Percentiles rank a stretch among this genome's conserved stretches.
Evolutionary conservation across 2,888 invertebrate species (phyloP).

Genomic region (Homarus gammarus): DNA sequence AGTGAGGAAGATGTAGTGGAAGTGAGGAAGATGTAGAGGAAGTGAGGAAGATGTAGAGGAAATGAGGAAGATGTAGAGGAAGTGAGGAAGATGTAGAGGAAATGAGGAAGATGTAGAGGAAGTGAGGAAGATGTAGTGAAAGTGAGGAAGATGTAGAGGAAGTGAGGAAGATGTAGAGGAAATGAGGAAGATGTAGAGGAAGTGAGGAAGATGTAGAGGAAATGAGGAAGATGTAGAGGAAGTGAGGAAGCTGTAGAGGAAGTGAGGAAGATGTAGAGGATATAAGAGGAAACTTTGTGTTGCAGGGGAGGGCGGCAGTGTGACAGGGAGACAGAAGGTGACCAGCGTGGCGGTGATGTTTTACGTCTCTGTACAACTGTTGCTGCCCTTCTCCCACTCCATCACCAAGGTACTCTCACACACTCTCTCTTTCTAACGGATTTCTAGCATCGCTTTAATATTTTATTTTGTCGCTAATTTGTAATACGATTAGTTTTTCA

Average conservation of each 20-base stretch:
- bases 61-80: too few species aligned
- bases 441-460: too few species aligned
- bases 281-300: background rate
- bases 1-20: too few species aligned
- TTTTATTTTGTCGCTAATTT: too few species aligned
- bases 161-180: background rate
- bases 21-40: too few species aligned
- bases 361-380: constrained; percentile 86
- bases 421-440: too few species aligned
- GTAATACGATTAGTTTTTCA: too few species aligned
- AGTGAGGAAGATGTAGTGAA: background rate
- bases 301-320: background rate
- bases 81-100: background rate
- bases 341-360: constrained; percentile 83
- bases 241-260: too few species aligned
- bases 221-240: background rate
- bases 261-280: too few species aligned
- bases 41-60: background rate
- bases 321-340: constrained; percentile 80
- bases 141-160: too few species aligned
- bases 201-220: background rate
- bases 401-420: constrained; percentile 94
- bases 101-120: background rate
- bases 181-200: too few species aligned
- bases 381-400: constrained; percentile 94